Evolutionary conservation across 1,140 invertebrate genomes (phyloP), one percentile per base, ranked within the genome.

Genomic region (Condylostylus longicornis): DNA sequence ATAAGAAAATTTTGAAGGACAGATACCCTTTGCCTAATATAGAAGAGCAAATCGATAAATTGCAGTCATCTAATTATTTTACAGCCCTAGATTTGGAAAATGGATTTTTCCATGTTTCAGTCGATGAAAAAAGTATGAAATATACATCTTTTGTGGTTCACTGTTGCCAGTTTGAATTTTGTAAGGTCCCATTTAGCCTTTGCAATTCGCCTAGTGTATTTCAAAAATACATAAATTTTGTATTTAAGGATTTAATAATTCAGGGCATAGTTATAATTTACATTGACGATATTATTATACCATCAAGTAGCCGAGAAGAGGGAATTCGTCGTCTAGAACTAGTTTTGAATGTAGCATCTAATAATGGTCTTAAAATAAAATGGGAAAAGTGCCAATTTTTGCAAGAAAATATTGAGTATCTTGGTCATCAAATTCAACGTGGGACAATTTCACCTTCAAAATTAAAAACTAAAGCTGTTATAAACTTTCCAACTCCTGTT

Each of bases 331-430:
- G 13, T 19, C 32, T 35, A n/a, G 13, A 27, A 3, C 14, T 27
- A 27, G 25, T 27, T 27, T 13, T 27, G 10, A 13, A 27, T 4
- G 25, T 27, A n/a, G 40, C 68, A 4, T 27, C 25, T 10, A 10
- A 27, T 4, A 27, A 58, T 15, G 50, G 53, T n/a, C 38, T 70
- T 1, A 66, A 58, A 22, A 45, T 68, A 2, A 68, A 65, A 21
- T 44, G 58, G 4, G 36, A 52, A 13, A 68, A 69, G 50, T 67
- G 63, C 37, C 48, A 62, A 39, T 69, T 69, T 49, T 38, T 63
- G 8, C 49, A 49, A 43, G 45, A 53, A 28, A 54, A 64, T 54
- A 45, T 47, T 18, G 29, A 42, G 9, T 49, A 42, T 41, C 34
- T 51, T 5, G 49, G 41, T 19, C 42, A 51, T 20, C 28, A 42